Evolutionary conservation across 1,140 invertebrate species (phyloP).

Genomic region (Brachionus angularis): DNA sequence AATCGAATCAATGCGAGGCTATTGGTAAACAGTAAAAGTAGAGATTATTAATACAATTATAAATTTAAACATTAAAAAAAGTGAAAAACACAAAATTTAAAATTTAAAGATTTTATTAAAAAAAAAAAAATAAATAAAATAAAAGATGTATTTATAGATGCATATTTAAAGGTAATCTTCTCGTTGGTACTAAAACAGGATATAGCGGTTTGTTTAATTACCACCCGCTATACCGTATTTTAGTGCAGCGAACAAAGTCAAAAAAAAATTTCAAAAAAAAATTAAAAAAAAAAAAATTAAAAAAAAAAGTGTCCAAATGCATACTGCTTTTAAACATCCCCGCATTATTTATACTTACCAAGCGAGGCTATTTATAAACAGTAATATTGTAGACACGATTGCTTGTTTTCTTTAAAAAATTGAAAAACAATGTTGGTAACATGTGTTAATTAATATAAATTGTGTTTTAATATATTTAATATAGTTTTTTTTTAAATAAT

Average conservation of each 20-base stretch:
- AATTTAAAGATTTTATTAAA: neutral
- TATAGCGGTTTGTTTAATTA: neutral
- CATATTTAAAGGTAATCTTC: neutral
- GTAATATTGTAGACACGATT: neutral
- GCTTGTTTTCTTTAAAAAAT: neutral
- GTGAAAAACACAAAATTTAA: no score
- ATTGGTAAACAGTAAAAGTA: constrained; percentile 37
- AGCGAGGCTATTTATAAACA: constrained; percentile 36
- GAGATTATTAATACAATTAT: neutral
- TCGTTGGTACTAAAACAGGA: constrained; percentile 37
- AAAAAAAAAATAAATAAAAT: neutral
- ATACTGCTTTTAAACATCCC: constrained; percentile 17
- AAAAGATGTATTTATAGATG: neutral
- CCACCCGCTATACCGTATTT: constrained; percentile 41
- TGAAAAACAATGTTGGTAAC: neutral
- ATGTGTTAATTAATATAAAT: no score
- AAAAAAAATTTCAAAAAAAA: neutral
- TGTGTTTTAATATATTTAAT: no score
- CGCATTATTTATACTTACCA: neutral
- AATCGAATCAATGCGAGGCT: neutral
- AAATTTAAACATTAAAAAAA: neutral
- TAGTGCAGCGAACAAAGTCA: neutral
- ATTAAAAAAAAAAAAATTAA: no score
- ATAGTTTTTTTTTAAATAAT: no score
- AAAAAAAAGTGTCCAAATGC: neutral